Evolutionary conservation across 2,888 invertebrate species (phyloP), one percentile per base, ranked within the genome.

Genomic region (Cloeon dipterum): DNA sequence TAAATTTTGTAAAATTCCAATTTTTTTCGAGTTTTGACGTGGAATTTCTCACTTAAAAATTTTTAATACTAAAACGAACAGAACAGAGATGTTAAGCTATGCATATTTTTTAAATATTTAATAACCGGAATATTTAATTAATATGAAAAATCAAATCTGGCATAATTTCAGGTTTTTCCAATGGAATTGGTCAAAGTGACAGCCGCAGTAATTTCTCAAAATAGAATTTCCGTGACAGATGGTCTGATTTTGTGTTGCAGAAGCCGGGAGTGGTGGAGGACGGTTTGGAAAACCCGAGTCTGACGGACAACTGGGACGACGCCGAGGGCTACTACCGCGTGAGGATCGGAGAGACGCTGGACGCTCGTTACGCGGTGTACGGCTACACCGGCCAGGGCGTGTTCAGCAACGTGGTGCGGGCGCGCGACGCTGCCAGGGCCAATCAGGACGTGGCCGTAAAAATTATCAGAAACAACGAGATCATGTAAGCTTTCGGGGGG

Each of bases 251-350:
- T n/a, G n/a, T n/a, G n/a, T n/a, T 42, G 2, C 45, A 77, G 76
- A 76, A 75, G 38, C 76, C 77, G 8, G 70, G 62, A 40, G 66
- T 68, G 29, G 61, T 68, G 45, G 62, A 54, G 14, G 51, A 52
- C 46, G 51, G 49, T 4, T 58, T 56, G 40, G 91, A 89, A 54
- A 79, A 85, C 58, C 91, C 93, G 0, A 82, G 83, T 34, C 64
- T 98, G 29, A 91, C 85, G 0, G 98, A 99, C 55, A 98, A 98
- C 55, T 99, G 96, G 96, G 98, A 99, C 52, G 98, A 99, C 58
- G 86, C 93, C 0, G 98, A 99, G 59, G 98, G 98, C 26, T 99
- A 99, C 55, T 99, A 99, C 57, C 70, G 82, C 45, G 93, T 96
- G 8, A 71, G 94, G 34, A 89, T 94, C 46, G 91, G 96, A 2